A percentile compares a stretch with the other conserved stretches of the same genome.
phyloP scores from a whole-genome alignment of 2,113 vertebrate species.

The Nesospiza acunhae region DNA sequence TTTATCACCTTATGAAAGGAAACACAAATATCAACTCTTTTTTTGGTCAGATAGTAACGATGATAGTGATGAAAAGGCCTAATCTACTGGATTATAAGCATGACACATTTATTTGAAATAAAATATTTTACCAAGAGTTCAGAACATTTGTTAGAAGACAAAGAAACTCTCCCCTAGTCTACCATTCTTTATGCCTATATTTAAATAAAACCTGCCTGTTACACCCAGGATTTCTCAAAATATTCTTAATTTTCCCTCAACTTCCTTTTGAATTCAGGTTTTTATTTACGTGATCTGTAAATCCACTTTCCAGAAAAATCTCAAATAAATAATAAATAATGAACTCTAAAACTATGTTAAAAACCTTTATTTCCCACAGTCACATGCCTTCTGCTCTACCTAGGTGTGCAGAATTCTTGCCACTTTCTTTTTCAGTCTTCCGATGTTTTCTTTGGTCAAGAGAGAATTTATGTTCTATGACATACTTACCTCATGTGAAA shows the following conservation, averaged over 20 bases:
- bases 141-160: not conserved
- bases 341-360: not conserved
- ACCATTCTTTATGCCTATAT: not conserved
- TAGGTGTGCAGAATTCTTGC: not conserved
- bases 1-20: not conserved
- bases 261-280: not conserved
- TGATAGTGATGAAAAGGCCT: not conserved
- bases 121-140: not conserved
- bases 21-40: not conserved
- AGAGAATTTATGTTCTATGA: not conserved
- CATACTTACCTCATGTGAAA: not conserved
- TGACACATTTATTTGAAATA: not conserved
- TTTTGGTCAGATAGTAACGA: not conserved
- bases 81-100: not conserved
- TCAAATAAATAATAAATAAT: not conserved
- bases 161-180: not conserved
- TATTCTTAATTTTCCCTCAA: not conserved
- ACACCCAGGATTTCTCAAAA: not conserved
- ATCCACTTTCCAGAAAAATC: not conserved
- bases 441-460: not conserved
- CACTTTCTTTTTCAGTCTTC: not conserved
- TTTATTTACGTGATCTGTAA: not conserved
- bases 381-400: not conserved
- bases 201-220: not conserved
- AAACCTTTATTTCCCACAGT: not conserved